Percentiles rank a stretch among this genome's conserved stretches.
Evolutionary conservation across 1,140 invertebrate genomes (phyloP).

Genomic region (Oscheius sp.): DNA sequence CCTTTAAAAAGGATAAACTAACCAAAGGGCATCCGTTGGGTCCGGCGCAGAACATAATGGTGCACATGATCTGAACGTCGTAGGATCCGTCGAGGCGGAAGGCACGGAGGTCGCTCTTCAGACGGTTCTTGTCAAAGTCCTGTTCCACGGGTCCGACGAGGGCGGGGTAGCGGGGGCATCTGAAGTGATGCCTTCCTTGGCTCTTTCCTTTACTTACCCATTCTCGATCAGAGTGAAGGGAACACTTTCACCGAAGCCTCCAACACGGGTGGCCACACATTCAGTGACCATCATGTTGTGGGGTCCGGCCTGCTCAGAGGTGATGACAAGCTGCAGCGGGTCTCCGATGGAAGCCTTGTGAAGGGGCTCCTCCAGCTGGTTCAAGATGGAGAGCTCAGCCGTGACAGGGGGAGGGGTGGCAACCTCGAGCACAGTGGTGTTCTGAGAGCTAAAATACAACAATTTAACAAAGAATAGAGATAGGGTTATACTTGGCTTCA

Average conservation of each 20-base stretch:
- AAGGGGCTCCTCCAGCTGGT: slow-evolving; percentile 55
- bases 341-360: slow-evolving; percentile 59
- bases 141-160: slow-evolving; percentile 60
- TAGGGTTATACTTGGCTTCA: slow-evolving; percentile 46
- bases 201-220: slow-evolving; percentile 44
- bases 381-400: slow-evolving; percentile 51
- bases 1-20: background rate
- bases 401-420: slow-evolving; percentile 60
- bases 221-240: slow-evolving; percentile 61
- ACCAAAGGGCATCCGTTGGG: slow-evolving; percentile 60
- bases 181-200: slow-evolving; percentile 14
- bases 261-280: slow-evolving; percentile 57
- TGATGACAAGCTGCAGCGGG: slow-evolving; percentile 54
- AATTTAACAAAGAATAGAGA: background rate
- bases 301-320: slow-evolving; percentile 57
- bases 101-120: slow-evolving; percentile 59
- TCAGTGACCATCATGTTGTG: slow-evolving; percentile 57
- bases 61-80: slow-evolving; percentile 58
- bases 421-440: slow-evolving; percentile 56
- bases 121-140: slow-evolving; percentile 59
- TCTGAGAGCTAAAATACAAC: slow-evolving; percentile 39
- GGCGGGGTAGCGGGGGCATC: slow-evolving; percentile 58
- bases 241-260: slow-evolving; percentile 57
- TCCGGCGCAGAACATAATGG: slow-evolving; percentile 61
- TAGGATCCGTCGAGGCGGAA: slow-evolving; percentile 61